Conservation (phyloP, 1,140 invertebrate genomes). For the Polyergus mexicanus region DNA sequence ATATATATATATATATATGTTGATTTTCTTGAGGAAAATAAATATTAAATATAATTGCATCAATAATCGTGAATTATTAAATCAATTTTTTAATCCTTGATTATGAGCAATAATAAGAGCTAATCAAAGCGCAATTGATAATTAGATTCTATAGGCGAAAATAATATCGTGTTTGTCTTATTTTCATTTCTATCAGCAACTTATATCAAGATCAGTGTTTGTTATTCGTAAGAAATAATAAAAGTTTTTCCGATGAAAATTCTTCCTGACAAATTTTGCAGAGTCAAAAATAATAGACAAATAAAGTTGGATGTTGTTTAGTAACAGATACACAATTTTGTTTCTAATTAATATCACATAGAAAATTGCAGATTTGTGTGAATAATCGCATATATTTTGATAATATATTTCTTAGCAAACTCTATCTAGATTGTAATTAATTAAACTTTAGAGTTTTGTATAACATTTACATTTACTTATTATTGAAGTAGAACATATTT, state of each 20-base stretch:
- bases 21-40: background rate
- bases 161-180: background rate
- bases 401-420: too few relatives aligned
- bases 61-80: background rate
- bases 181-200: background rate
- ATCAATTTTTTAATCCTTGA: background rate
- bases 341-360: background rate
- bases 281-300: background rate
- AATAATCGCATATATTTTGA: background rate
- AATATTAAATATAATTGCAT: too few relatives aligned
- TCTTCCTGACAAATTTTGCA: background rate
- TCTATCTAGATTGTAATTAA: background rate
- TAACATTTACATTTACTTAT: background rate
- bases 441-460: background rate
- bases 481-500: background rate
- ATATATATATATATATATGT: too few relatives aligned
- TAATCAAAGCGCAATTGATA: background rate
- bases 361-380: background rate
- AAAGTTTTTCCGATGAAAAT: background rate
- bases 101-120: background rate
- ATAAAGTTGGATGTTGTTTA: background rate
- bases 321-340: background rate
- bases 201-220: conserved; percentile 8
- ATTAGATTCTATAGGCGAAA: background rate
- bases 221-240: background rate